A percentile compares a stretch with the other conserved stretches of the same genome.
Conservation (phyloP, 1,140 invertebrate species). For the Drosophila ambigua region DNA sequence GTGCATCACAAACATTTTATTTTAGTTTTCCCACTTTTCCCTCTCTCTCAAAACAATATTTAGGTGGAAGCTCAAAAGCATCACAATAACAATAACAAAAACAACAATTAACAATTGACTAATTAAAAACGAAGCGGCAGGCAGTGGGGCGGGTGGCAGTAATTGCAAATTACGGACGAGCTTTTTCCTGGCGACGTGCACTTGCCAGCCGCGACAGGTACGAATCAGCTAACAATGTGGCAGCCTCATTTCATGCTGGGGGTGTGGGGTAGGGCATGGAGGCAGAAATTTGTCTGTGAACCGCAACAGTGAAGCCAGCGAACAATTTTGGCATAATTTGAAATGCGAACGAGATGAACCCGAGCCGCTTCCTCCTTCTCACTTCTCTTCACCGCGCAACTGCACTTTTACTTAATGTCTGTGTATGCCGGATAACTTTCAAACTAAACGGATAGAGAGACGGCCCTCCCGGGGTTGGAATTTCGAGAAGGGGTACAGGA, state of each 20-base stretch:
- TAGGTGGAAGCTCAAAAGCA: not conserved
- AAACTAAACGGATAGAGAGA: too few species aligned
- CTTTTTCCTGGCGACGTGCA: conserved; percentile 19
- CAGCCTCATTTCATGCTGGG: conserved; percentile 14
- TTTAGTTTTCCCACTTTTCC: conserved; percentile 2
- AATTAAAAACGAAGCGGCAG: conserved; percentile 52
- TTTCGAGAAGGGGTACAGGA: too few species aligned
- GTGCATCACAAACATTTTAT: too few species aligned
- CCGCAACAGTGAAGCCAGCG: conserved; percentile 42
- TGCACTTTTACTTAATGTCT: not conserved
- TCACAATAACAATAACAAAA: conserved; percentile 29
- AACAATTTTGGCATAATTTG: conserved; percentile 70
- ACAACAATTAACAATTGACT: conserved; percentile 67
- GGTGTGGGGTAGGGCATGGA: not conserved
- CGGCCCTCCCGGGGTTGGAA: too few species aligned
- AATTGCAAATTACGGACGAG: conserved; percentile 62
- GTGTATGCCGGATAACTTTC: too few species aligned
- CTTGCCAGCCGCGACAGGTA: conserved; percentile 17
- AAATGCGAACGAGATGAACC: conserved; percentile 16
- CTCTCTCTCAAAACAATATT: conserved; percentile 7
- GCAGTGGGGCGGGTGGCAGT: conserved; percentile 8
- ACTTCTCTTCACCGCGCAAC: too few species aligned
- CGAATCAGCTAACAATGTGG: conserved; percentile 32
- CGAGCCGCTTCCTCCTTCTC: conserved; percentile 5
- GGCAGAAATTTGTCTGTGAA: conserved; percentile 35